These are phyloP conservation scores for Apis florea DNA, from an alignment of 1,140 invertebrate genomes.

Conservation along the genomic window DNA sequence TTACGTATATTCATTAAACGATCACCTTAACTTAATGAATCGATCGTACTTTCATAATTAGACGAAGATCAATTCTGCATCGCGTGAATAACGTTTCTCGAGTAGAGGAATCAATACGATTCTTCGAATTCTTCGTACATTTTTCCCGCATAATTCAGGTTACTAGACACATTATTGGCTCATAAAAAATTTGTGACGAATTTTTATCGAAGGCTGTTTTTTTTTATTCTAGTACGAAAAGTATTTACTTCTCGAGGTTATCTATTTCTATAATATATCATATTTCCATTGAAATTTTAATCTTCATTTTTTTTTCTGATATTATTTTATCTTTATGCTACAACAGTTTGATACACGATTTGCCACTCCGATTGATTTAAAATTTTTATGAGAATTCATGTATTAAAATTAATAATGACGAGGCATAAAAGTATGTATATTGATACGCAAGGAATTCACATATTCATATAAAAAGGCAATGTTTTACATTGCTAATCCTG, in stretches of 20 bases:
- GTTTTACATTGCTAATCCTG: no score
- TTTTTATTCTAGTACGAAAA: not conserved
- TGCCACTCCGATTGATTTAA: no score
- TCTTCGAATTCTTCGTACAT: no score
- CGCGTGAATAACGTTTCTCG: not conserved
- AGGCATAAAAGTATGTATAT: not conserved
- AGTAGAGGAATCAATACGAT: not conserved
- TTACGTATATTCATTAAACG: not conserved
- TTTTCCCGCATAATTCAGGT: no score
- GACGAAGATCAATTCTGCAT: not conserved
- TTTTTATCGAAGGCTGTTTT: no score
- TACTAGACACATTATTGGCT: no score
- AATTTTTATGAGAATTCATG: not conserved
- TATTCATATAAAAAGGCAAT: no score
- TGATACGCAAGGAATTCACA: not conserved
- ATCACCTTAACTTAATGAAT: no score
- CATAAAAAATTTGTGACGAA: no score
- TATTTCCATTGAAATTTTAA: not conserved
- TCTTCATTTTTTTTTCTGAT: not conserved
- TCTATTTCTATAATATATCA: not conserved
- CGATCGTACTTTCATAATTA: not conserved
- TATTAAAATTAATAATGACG: not conserved
- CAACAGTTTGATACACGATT: not conserved
- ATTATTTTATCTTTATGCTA: not conserved
- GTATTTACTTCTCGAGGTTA: not conserved